Percentiles rank a stretch among this genome's conserved stretches.
These are phyloP conservation scores for Rhagonycha fulva DNA, from an alignment of 2,888 invertebrate genomes.

Conservation along the genomic window DNA sequence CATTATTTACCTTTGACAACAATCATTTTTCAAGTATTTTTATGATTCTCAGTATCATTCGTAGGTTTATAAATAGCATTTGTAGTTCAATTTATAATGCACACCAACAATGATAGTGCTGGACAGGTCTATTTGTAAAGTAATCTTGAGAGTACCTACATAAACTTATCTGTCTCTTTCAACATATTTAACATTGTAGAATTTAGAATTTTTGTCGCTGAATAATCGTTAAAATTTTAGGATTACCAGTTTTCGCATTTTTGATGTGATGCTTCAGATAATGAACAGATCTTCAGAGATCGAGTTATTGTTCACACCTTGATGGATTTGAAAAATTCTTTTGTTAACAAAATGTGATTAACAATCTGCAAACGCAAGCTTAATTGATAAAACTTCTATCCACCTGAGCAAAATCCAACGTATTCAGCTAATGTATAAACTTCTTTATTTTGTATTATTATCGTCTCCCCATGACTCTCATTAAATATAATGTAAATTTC, in stretches of 20 bases:
- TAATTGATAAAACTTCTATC: neutral
- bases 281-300: too few species aligned
- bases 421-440: neutral
- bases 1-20: constrained; percentile 22
- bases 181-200: neutral
- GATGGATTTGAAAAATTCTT: neutral
- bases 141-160: constrained; percentile 23
- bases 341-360: neutral
- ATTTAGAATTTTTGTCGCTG: neutral
- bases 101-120: constrained; percentile 32
- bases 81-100: constrained; percentile 33
- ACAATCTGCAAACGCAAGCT: neutral
- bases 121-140: constrained; percentile 39
- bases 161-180: neutral
- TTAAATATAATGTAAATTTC: neutral
- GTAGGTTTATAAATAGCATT: constrained; percentile 19
- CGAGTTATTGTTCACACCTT: too few species aligned
- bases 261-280: neutral
- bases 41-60: constrained; percentile 20
- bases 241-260: too few species aligned
- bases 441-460: neutral
- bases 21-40: constrained; percentile 28
- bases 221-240: too few species aligned
- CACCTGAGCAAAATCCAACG: neutral
- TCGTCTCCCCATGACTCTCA: neutral